Base-by-base conservation (phyloP, 1,140 invertebrate genomes). In the Globodera ellingtonae region DNA sequence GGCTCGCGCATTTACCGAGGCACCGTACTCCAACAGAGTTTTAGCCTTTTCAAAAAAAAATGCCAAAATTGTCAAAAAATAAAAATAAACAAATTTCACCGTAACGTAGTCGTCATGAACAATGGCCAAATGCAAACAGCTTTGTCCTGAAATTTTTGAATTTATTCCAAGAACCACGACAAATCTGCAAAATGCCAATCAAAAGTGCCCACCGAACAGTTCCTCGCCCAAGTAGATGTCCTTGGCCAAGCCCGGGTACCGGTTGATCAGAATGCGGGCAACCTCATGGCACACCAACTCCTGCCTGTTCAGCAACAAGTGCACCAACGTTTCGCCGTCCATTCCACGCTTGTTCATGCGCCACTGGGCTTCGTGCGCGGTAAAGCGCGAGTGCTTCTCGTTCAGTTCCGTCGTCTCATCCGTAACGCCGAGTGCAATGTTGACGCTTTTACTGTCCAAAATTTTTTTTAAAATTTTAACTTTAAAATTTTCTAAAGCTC, bases 171-270 rank as follows among this genome's bases (percentile, higher is more conserved):
- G 35, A 35, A 35, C 35, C 35, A 35, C 35, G 35, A 35, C 35
- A 35, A 35, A 35, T 35, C 35, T 35, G 35, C 35, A 35, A 35
- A 35, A 35, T 35, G 35, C 35, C 35, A 35, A 35, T 35, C 56
- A 44, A 9, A 72, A 24, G 13, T 56, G 77, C 89, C 90, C 88
- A 94, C 94, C 96, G 87, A 95, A 92, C 91, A 98, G 98, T 91
- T 98, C 96, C 89, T 97, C 95, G 1, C 95, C 96, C 91, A 98
- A 95, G 73, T 98, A 96, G 15, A 97, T 93, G 90, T 98, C 97
- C 62, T 96, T 91, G 0, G 95, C 94, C 66, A 97, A 89, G 86
- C 94, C 94, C 0, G 96, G 96, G 89, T 95, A 99, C 85, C 94
- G 93, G 89, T 95, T 94, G 0, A 98, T 91, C 44, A 99, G 89